These are phyloP conservation scores for Garrulus glandarius DNA, from an alignment of 2,797 vertebrate species.

Conservation along the genomic window DNA sequence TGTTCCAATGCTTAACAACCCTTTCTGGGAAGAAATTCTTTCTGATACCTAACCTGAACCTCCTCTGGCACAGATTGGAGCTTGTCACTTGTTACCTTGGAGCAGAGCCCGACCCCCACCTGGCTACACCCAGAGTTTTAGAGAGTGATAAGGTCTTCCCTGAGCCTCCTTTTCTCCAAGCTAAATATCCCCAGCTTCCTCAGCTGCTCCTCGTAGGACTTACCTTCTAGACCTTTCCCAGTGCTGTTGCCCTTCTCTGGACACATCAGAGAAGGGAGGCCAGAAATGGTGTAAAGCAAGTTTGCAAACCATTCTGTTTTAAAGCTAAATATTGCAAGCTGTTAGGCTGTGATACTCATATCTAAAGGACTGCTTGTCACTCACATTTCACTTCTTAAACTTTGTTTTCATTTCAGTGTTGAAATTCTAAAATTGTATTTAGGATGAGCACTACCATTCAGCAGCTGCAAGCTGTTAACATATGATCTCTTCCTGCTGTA, in stretches of 20 bases:
- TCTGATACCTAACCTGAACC: background rate
- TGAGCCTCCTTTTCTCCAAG: background rate
- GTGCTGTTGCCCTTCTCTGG: background rate
- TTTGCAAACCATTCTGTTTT: background rate
- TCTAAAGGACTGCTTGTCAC: background rate
- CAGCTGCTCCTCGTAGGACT: accelerated
- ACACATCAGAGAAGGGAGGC: background rate
- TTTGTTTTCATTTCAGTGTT: background rate
- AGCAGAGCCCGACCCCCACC: background rate
- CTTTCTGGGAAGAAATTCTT: background rate
- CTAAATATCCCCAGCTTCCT: background rate
- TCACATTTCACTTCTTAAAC: background rate
- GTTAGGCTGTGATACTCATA: background rate
- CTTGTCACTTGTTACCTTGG: background rate
- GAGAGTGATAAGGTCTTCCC: background rate
- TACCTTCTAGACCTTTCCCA: background rate
- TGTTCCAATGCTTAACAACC: background rate
- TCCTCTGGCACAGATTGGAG: too few relatives aligned
- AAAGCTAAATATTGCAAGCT: background rate
- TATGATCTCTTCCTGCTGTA: slow-evolving; percentile 30
- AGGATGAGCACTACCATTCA: background rate
- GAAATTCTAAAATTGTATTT: slow-evolving; percentile 15
- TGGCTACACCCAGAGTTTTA: background rate
- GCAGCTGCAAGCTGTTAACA: slow-evolving; percentile 41
- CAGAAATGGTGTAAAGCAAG: background rate